phyloP scores from a whole-genome alignment of 2,113 vertebrate species.

The Trichechus manatus region DNA sequence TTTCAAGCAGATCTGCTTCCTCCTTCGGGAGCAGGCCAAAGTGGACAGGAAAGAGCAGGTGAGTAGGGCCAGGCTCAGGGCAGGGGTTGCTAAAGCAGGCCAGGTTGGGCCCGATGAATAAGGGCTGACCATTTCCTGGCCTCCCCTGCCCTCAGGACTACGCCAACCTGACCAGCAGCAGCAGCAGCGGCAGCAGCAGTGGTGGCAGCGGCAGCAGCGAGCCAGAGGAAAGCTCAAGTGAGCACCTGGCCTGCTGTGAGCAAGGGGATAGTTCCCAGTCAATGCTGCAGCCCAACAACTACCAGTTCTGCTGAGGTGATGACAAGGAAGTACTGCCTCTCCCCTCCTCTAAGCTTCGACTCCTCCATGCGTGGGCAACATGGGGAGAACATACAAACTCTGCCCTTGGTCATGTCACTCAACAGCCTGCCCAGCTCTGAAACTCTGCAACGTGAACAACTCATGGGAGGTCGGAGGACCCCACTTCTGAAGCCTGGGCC shows the following conservation, averaged over 20 bases:
- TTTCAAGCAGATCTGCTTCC: conserved; percentile 92
- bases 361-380: neutral
- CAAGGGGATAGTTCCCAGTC: conserved; percentile 90
- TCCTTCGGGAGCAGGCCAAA: conserved; percentile 91
- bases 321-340: neutral
- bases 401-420: neutral
- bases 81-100: neutral
- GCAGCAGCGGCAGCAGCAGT: neutral
- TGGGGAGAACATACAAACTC: conserved; percentile 32
- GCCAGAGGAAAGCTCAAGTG: conserved; percentile 86
- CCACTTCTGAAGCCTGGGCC: conserved; percentile 28
- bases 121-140: neutral
- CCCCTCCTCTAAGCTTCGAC: neutral
- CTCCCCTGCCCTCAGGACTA: conserved; percentile 82
- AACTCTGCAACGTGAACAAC: conserved; percentile 10
- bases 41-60: conserved; percentile 85
- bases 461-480: neutral
- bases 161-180: conserved; percentile 81
- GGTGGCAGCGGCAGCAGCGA: conserved; percentile 9
- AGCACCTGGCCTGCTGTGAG: conserved; percentile 91
- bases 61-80: conserved; percentile 46
- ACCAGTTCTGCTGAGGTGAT: conserved; percentile 93
- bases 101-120: accelerated
- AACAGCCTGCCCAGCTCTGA: conserved; percentile 57
- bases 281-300: conserved; percentile 96